Base-by-base conservation (phyloP, 1,140 invertebrate genomes). In the Choristoneura fumiferana region DNA sequence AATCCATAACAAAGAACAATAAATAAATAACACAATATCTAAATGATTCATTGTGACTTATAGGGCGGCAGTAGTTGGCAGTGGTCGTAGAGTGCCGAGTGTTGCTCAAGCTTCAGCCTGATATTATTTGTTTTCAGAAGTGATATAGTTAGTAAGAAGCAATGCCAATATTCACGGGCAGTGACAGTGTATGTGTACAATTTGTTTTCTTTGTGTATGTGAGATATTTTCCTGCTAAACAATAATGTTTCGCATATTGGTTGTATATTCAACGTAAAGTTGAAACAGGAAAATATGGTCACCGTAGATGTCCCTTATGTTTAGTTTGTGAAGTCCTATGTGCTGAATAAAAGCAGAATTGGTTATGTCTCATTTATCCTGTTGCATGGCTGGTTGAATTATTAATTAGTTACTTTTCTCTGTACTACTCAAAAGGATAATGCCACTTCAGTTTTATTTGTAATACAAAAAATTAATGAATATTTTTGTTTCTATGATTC, bases 131-230 rank as follows among this genome's bases (percentile, higher is more conserved):
- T 54, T 54, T 60, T 52, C 76, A 81, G 78, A 67, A 55, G 58
- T 78, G 66, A 54, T n/a, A n/a, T 14, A 54, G 59, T 45, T 53
- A 45, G 29, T 34, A 38, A 15, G 43, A 62, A 35, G 65, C 55
- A 60, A 81, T 83, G 79, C 77, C 82, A n/a, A 72, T 85, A 65
- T 85, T 85, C 78, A 79, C 67, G 73, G 66, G 77, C 54, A 76
- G 80, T 73, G 78, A 85, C 62, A 70, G 71, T 81, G 82, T 83
- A 83, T 76, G 82, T 85, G 58, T 14, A 18, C 5, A 15, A 8
- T 43, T 15, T n/a, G 9, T 29, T 33, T 49, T 10, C 8, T 29
- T 13, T 49, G 43, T 29, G 18, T 29, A n/a, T 33, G 22, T 40
- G 18, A 22, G 57, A 73, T 63, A 54, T 37, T 58, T 39, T 57